Conservation (phyloP, 2,113 vertebrate genomes). For the Sialia sialis region DNA sequence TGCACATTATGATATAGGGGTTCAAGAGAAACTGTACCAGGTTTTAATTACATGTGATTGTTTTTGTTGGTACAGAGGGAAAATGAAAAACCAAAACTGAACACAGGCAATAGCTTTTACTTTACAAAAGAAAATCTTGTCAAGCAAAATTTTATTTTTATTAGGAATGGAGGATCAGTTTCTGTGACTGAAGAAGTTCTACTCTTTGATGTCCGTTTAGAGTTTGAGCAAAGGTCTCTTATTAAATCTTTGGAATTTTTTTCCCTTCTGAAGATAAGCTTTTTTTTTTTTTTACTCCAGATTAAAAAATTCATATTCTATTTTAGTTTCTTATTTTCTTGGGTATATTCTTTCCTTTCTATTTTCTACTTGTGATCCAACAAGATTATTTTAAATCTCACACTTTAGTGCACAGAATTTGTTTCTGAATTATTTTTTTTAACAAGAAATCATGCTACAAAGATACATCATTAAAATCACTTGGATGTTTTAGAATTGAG, state of each 20-base stretch:
- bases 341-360: neutral
- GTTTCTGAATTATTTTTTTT: neutral
- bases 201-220: neutral
- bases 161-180: neutral
- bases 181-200: neutral
- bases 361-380: neutral
- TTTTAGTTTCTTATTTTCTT: neutral
- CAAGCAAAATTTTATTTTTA: neutral
- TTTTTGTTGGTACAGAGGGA: neutral
- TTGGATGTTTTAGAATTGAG: neutral
- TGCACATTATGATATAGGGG: fast-evolving
- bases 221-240: neutral
- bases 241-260: neutral
- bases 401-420: neutral
- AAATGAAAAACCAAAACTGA: neutral
- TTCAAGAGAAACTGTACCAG: neutral
- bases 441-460: fast-evolving
- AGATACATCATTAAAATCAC: neutral
- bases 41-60: neutral
- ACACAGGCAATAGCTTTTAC: neutral
- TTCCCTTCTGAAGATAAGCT: too few species aligned
- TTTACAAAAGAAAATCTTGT: neutral
- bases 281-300: neutral
- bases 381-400: neutral
- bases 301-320: neutral